phyloP scores from a whole-genome alignment of 2,797 vertebrate species.

The Aulostomus chinensis region DNA sequence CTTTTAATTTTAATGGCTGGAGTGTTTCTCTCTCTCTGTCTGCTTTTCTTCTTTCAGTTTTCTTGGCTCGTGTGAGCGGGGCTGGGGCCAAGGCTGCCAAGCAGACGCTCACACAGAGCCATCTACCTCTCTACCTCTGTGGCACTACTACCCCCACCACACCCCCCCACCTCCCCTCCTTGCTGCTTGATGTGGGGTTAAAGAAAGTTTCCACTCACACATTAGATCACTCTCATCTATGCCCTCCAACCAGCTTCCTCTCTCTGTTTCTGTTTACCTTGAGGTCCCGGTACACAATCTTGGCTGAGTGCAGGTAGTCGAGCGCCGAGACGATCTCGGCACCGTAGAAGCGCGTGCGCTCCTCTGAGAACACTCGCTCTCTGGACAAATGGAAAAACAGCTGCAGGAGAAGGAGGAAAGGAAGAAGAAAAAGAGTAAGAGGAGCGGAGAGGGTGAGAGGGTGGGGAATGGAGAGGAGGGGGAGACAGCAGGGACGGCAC shows the following conservation, averaged over 20 bases:
- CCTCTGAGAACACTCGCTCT: constrained; percentile 99
- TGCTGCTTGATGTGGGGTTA: constrained; percentile 2
- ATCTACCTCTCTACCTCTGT: constrained; percentile 73
- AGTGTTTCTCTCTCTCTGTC: constrained; percentile 67
- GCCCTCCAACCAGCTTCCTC: constrained; percentile 27
- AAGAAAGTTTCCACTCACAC: constrained; percentile 51
- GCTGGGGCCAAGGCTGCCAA: constrained; percentile 80
- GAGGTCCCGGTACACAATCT: constrained; percentile 98
- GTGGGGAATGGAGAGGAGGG: constrained; percentile 23
- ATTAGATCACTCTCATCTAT: constrained; percentile 50
- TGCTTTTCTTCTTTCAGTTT: constrained; percentile 64
- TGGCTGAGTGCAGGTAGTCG: constrained; percentile 97
- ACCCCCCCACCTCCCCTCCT: neutral
- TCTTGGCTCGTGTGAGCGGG: constrained; percentile 75
- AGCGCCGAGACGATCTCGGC: constrained; percentile 97
- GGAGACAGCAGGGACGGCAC: constrained; percentile 96
- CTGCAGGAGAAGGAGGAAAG: constrained; percentile 86
- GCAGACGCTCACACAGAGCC: constrained; percentile 66
- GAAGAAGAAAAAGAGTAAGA: constrained; percentile 15
- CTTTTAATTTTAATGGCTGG: constrained; percentile 81
- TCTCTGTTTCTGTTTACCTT: constrained; percentile 87
- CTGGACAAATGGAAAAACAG: constrained; percentile 99
- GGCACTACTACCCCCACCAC: constrained; percentile 54
- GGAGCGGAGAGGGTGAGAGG: constrained; percentile 3
- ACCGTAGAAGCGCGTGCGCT: constrained; percentile 97